phyloP scores from a whole-genome alignment of 2,113 vertebrate species.

The Melospiza georgiana region DNA sequence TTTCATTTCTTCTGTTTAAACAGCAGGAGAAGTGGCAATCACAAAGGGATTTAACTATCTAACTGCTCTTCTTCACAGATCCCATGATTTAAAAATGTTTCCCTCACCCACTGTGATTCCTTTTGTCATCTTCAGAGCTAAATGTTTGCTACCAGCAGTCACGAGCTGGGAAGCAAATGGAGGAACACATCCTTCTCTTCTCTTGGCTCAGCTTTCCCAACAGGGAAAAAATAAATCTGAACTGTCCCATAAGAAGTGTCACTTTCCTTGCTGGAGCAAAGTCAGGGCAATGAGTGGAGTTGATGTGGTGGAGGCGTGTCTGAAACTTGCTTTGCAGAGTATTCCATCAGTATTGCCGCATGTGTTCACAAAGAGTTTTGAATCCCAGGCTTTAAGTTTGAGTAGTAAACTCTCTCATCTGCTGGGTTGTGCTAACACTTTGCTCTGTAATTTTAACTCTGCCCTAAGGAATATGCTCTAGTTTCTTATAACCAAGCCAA shows the following conservation, averaged over 20 bases:
- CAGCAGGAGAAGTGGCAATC: neutral
- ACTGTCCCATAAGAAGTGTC: neutral
- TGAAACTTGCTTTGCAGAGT: neutral
- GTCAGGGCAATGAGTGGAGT: rapidly evolving
- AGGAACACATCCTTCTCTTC: neutral
- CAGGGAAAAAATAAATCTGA: neutral
- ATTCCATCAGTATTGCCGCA: neutral
- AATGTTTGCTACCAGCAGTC: neutral
- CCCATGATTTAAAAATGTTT: neutral
- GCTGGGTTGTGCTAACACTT: neutral
- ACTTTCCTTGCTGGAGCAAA: neutral
- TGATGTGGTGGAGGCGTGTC: neutral
- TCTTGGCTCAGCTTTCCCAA: neutral
- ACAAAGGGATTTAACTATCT: neutral
- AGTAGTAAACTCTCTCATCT: neutral
- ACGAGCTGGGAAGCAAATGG: neutral
- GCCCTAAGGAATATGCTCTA: neutral
- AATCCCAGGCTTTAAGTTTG: neutral
- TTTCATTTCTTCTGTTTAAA: neutral
- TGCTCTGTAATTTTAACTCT: neutral
- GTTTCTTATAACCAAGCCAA: neutral
- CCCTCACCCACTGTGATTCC: neutral
- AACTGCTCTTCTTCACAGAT: neutral
- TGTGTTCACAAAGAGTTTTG: neutral
- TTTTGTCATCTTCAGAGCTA: neutral